phyloP scores from a whole-genome alignment of 2,888 invertebrate species.

The Hirtodrosophila alboralis region DNA sequence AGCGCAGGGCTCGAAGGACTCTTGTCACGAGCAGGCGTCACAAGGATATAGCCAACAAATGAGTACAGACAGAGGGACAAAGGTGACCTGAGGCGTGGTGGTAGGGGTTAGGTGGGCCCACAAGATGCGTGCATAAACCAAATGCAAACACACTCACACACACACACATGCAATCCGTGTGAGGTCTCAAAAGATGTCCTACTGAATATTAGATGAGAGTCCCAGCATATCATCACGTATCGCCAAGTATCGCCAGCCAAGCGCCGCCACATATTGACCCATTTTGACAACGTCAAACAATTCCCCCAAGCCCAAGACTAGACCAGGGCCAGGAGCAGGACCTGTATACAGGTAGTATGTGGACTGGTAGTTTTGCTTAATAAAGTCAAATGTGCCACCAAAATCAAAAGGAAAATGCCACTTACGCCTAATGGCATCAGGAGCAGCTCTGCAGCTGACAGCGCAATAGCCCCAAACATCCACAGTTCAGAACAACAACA shows the following conservation, averaged over 20 bases:
- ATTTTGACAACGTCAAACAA: conserved; percentile 61
- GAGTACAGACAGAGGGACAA: conserved; percentile 41
- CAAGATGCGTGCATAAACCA: conserved; percentile 63
- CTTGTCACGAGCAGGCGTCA: conserved; percentile 41
- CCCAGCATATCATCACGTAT: conserved; percentile 23
- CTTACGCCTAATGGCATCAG: conserved; percentile 74
- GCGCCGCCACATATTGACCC: conserved; percentile 56
- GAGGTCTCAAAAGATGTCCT: conserved; percentile 59
- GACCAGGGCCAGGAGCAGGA: neutral
- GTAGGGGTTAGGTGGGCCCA: too few species aligned
- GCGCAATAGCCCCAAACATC: conserved; percentile 21
- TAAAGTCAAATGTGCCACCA: conserved; percentile 75
- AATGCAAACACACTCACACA: conserved; percentile 44
- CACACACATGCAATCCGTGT: conserved; percentile 19
- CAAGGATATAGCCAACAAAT: neutral
- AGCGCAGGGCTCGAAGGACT: conserved; percentile 33
- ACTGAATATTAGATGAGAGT: conserved; percentile 69
- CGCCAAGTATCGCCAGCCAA: conserved; percentile 21
- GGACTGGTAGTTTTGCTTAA: conserved; percentile 58
- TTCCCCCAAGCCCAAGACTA: conserved; percentile 11
- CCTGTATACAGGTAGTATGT: conserved; percentile 7
- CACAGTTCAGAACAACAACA: conserved; percentile 5
- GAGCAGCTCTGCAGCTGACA: conserved; percentile 47
- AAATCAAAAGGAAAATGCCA: conserved; percentile 76
- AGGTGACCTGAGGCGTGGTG: conserved; percentile 46